Conservation (phyloP, 1,140 invertebrate genomes). For the Mylabris phalerata region DNA sequence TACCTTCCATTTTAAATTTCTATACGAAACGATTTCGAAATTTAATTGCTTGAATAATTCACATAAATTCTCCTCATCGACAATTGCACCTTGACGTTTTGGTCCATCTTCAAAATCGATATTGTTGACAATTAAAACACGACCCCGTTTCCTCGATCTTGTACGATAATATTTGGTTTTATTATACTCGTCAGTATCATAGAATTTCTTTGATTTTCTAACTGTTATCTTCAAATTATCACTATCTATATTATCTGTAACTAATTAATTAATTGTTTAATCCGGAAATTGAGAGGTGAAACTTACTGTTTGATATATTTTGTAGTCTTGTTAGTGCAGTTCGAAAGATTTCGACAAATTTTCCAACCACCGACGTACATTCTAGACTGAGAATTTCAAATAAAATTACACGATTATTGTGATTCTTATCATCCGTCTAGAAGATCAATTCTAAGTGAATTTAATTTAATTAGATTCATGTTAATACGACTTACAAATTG, state of each 20-base stretch:
- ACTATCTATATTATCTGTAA: background rate
- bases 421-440: background rate
- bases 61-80: constrained; percentile 46
- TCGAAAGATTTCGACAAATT: background rate
- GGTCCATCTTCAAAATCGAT: constrained; percentile 39
- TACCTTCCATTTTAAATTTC: background rate
- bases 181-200: constrained; percentile 1
- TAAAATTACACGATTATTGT: constrained; percentile 4
- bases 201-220: constrained; percentile 4
- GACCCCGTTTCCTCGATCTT: constrained; percentile 47
- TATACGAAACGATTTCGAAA: constrained; percentile 41
- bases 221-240: constrained; percentile 2
- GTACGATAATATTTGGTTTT: constrained; percentile 41
- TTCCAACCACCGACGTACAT: background rate
- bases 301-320: background rate
- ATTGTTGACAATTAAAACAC: constrained; percentile 51
- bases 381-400: background rate
- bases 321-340: background rate
- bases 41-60: constrained; percentile 48
- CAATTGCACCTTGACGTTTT: constrained; percentile 42
- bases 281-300: no score
- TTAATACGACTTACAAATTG: background rate
- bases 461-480: background rate
- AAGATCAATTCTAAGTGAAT: background rate
- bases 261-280: no score